Evolutionary conservation across 2,797 vertebrate genomes (phyloP).

Genomic region (Acipenser ruthenus): DNA sequence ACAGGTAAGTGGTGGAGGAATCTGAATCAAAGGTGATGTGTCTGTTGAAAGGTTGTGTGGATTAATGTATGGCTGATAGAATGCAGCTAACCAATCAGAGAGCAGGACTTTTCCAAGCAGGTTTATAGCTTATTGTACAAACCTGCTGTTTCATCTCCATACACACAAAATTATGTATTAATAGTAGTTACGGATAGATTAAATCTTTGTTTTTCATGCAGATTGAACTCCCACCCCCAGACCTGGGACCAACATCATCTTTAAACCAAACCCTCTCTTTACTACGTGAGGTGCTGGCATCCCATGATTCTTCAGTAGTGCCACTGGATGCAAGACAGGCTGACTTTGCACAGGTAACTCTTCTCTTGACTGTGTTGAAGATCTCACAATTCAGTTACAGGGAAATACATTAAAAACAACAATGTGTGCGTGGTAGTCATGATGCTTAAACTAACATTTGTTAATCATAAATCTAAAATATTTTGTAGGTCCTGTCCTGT

Average conservation of each 20-base stretch:
- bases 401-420: constrained; percentile 10
- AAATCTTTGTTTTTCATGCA: constrained; percentile 33
- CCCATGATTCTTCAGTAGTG: constrained; percentile 89
- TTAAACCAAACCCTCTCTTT: constrained; percentile 87
- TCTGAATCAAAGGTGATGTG: no score
- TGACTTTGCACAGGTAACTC: constrained; percentile 87
- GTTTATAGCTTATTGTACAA: no score
- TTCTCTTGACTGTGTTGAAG: constrained; percentile 7
- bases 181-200: no score
- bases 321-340: constrained; percentile 90
- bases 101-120: no score
- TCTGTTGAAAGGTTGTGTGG: no score
- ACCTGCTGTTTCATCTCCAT: no score
- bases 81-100: no score
- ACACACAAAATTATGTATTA: no score
- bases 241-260: constrained; percentile 86
- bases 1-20: no score
- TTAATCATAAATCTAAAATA: background rate
- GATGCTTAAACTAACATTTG: background rate
- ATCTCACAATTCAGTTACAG: constrained; percentile 22
- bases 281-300: constrained; percentile 85
- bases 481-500: constrained; percentile 84
- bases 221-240: constrained; percentile 92
- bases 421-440: background rate
- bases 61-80: no score